Percentiles rank a stretch among this genome's conserved stretches.
These are phyloP conservation scores for Thymelicus acteon DNA, from an alignment of 2,888 invertebrate species.

Conservation along the genomic window DNA sequence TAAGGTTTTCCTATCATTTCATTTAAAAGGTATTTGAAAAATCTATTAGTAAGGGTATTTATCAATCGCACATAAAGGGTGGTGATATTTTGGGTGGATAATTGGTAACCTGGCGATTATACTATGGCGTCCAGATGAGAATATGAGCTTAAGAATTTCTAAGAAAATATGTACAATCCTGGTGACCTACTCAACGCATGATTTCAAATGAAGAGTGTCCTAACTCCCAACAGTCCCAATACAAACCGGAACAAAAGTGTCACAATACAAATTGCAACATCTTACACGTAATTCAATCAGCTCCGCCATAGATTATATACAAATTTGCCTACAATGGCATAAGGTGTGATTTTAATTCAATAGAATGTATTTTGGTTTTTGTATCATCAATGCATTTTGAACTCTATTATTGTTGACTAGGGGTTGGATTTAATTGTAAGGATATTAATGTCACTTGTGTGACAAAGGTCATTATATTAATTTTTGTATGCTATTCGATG, in stretches of 20 bases:
- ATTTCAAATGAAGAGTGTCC: too few species aligned
- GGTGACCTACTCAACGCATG: too few species aligned
- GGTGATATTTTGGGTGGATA: too few species aligned
- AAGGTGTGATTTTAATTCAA: conserved; percentile 32
- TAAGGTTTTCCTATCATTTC: too few species aligned
- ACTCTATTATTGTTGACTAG: background rate
- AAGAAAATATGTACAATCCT: too few species aligned
- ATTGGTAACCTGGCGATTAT: too few species aligned
- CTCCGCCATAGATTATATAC: conserved; percentile 28
- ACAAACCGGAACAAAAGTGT: conserved; percentile 4
- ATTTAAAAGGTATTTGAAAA: too few species aligned
- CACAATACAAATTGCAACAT: conserved; percentile 29
- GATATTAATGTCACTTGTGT: conserved; percentile 9
- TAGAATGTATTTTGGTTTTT: conserved; percentile 12
- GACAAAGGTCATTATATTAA: conserved; percentile 30
- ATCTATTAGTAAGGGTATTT: too few species aligned
- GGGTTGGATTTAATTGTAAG: conserved; percentile 8
- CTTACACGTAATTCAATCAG: conserved; percentile 37
- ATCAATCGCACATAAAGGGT: too few species aligned
- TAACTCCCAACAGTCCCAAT: too few species aligned
- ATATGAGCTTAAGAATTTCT: too few species aligned
- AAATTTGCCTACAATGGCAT: conserved; percentile 41
- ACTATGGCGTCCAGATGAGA: too few species aligned
- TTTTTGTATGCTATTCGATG: conserved; percentile 32
- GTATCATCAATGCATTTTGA: background rate